These are phyloP conservation scores for Dastarcus helophoroides DNA, from an alignment of 2,888 invertebrate species.

Conservation along the genomic window DNA sequence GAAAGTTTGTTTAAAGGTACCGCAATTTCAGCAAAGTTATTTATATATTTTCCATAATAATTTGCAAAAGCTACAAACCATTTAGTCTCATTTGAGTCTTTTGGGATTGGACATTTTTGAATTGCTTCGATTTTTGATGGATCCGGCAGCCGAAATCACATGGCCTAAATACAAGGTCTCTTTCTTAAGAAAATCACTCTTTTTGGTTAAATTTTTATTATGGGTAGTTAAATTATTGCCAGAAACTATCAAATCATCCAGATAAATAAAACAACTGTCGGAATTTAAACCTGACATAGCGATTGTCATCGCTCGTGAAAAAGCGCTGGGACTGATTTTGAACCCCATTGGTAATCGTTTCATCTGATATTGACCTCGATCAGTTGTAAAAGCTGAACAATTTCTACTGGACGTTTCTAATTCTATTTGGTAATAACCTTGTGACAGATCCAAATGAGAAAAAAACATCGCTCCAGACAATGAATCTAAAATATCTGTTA, in stretches of 20 bases:
- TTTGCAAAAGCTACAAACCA: slow-evolving; percentile 16
- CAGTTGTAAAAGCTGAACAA: slow-evolving; percentile 19
- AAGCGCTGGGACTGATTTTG: slow-evolving; percentile 19
- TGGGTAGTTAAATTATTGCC: slow-evolving; percentile 15
- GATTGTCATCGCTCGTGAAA: slow-evolving; percentile 19
- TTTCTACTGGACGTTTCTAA: slow-evolving; percentile 14
- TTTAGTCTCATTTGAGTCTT: slow-evolving; percentile 13
- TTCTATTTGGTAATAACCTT: slow-evolving; percentile 22
- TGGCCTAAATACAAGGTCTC: slow-evolving; percentile 15
- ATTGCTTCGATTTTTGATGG: slow-evolving; percentile 12
- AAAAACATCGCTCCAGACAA: slow-evolving; percentile 19
- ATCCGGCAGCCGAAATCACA: slow-evolving; percentile 12
- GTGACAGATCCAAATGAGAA: slow-evolving; percentile 17
- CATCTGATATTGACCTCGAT: slow-evolving; percentile 20
- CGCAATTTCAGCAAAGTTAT: slow-evolving; percentile 12
- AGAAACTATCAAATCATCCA: slow-evolving; percentile 16
- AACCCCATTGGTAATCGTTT: slow-evolving; percentile 19
- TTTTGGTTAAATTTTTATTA: slow-evolving; percentile 14
- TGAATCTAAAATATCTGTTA: slow-evolving; percentile 21
- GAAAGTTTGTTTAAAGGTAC: slow-evolving; percentile 13
- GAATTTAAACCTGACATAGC: slow-evolving; percentile 17
- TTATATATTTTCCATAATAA: slow-evolving; percentile 13
- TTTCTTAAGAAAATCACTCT: slow-evolving; percentile 15
- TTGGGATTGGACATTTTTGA: slow-evolving; percentile 15
- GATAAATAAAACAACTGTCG: slow-evolving; percentile 16